Percentiles rank a stretch among this genome's conserved stretches.
Conservation (phyloP, 2,113 vertebrate genomes). For the Oreamnos americanus region DNA sequence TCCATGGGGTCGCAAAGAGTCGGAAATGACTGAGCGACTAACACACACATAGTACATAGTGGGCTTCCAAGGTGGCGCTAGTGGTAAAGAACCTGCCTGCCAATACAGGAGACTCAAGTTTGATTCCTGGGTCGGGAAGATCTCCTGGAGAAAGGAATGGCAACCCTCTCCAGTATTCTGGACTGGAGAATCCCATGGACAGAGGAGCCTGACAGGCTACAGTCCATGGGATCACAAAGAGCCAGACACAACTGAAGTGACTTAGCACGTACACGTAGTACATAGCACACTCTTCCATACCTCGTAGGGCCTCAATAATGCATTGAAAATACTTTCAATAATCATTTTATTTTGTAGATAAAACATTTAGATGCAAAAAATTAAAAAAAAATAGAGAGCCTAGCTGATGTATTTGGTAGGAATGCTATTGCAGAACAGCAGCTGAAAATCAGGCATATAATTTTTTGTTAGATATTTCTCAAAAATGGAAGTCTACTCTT, state of each 20-base stretch:
- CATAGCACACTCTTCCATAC: too few relatives aligned
- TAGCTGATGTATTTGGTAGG: not conserved
- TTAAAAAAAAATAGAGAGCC: not conserved
- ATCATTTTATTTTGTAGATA: slow-evolving; percentile 11
- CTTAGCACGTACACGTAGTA: not conserved
- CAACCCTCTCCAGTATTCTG: not conserved
- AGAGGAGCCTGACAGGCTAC: not conserved
- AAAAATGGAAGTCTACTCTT: not conserved
- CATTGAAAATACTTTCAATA: not conserved
- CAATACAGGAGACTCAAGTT: not conserved
- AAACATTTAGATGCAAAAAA: not conserved
- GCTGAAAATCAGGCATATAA: slow-evolving; percentile 1
- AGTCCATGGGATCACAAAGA: not conserved
- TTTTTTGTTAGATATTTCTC: slow-evolving; percentile 3
- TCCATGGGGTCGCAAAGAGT: not conserved
- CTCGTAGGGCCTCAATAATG: not conserved
- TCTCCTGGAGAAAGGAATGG: not conserved
- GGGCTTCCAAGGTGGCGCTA: not conserved
- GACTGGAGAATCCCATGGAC: not conserved
- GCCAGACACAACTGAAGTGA: not conserved
- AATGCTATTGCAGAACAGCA: not conserved
- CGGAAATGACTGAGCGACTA: fast-evolving
- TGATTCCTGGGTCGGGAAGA: not conserved
- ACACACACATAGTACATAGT: not conserved
- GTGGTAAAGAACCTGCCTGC: not conserved